Evolutionary conservation across 2,113 vertebrate species (phyloP), one percentile per base, ranked within the genome.

Genomic region (Catagonus wagneri): DNA sequence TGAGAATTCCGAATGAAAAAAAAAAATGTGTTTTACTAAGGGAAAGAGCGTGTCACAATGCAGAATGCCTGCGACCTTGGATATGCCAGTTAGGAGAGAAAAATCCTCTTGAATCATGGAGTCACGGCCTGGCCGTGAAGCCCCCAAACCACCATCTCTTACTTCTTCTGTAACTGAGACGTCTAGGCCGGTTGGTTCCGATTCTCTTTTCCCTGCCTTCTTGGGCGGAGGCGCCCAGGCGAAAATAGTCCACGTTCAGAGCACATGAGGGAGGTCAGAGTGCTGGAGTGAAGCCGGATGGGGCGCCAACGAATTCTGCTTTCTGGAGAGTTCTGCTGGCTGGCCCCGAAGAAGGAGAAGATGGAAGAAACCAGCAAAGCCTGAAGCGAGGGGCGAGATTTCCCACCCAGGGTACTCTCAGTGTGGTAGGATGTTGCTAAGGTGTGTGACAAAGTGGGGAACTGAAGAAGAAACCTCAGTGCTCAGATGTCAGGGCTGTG

Each of bases 11-110:
- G 95, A 91, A 81, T 0, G 90, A 60, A 94, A 96, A 72, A 85
- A 60, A 94, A 96, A 72, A 85, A 3, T 85, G 96, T 94, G 75
- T 90, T 80, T 96, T 93, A 61, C 96, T 79, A 79, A 93, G 81
- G 50, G 93, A 17, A 93, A 80, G 85, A 96, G 60, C 32, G 96
- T 76, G 79, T 83, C 78, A 90, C 76, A 75, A 69, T 86, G 54
- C n/a, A 13, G 84, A 96, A 90, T 95, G 52, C 60, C 83, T 52
- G 32, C n/a, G 85, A 95, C 71, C 93, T 16, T 63, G 72, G 32
- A 83, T 44, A n/a, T 0, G 0, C 69, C 13, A 80, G 27, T 44
- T 44, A 36, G 54, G 95, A 89, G 29, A 32, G 4, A 94, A 75
- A 93, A 92, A 89, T 2, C 75, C 89, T 79, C 56, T 92, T 50